phyloP scores from a whole-genome alignment of 2,797 vertebrate genomes.

The Chaunax sp. region DNA sequence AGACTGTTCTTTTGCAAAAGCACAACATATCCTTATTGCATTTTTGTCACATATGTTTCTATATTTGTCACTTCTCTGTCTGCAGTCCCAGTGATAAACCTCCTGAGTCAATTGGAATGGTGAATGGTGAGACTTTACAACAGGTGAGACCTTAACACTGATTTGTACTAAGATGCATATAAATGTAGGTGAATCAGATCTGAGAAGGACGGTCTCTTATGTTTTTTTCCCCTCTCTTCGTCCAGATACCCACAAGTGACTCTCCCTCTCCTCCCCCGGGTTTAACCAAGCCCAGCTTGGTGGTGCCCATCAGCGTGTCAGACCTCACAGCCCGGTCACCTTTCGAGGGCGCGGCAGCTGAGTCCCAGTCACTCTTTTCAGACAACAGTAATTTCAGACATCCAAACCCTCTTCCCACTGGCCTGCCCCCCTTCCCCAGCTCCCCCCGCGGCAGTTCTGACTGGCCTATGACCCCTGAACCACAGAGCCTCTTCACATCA shows the following conservation, averaged over 20 bases:
- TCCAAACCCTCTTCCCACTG: constrained; percentile 95
- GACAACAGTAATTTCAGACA: constrained; percentile 97
- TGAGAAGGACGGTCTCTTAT: constrained; percentile 53
- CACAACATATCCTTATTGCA: neutral
- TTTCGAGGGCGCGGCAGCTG: constrained; percentile 94
- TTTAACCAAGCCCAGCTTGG: constrained; percentile 92
- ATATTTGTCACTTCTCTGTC: constrained; percentile 5
- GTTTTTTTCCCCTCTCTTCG: neutral
- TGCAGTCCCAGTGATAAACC: constrained; percentile 95
- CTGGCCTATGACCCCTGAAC: constrained; percentile 98
- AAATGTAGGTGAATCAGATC: neutral
- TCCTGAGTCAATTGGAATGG: constrained; percentile 93
- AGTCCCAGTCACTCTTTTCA: constrained; percentile 98
- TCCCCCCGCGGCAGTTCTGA: constrained; percentile 90
- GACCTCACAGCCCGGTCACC: constrained; percentile 94
- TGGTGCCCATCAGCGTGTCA: constrained; percentile 93
- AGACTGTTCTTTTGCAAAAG: rapidly evolving
- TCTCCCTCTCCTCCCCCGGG: constrained; percentile 97
- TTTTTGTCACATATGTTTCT: neutral
- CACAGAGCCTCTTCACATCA: constrained; percentile 99
- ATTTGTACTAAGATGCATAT: neutral
- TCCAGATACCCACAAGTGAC: constrained; percentile 91
- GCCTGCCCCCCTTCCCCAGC: constrained; percentile 92
- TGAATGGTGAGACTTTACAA: constrained; percentile 94
- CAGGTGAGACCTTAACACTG: constrained; percentile 82